phyloP scores from a whole-genome alignment of 2,888 invertebrate species.

The Luperina nickerlii region DNA sequence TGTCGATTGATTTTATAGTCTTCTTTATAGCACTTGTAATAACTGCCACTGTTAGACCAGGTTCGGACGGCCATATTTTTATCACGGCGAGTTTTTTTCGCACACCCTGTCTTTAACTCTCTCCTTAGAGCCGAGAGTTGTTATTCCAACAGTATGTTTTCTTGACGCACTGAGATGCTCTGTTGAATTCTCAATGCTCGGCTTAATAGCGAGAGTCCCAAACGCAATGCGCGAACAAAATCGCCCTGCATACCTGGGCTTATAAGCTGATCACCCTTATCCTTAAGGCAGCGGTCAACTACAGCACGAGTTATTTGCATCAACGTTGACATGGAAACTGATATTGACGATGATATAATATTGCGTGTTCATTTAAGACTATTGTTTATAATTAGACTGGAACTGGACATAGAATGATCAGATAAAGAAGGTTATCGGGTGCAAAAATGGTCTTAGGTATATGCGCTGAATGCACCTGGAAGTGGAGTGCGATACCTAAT shows the following conservation, averaged over 20 bases:
- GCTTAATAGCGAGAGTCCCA: not conserved
- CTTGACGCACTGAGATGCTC: not conserved
- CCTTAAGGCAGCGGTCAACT: conserved; percentile 10
- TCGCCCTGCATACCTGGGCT: not conserved
- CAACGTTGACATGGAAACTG: conserved; percentile 33
- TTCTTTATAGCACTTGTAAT: conserved; percentile 49
- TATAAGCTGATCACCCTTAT: conserved; percentile 18
- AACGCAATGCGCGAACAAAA: not conserved
- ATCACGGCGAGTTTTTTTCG: not conserved
- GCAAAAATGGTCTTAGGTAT: not conserved
- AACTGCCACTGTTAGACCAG: conserved; percentile 25
- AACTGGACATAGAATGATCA: not conserved
- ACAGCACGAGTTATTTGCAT: conserved; percentile 2
- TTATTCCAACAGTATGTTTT: not conserved
- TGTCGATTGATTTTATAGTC: conserved; percentile 49
- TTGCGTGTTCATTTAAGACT: conserved; percentile 11
- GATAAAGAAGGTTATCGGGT: conserved; percentile 7
- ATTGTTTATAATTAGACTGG: conserved; percentile 10
- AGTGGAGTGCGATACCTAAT: not conserved
- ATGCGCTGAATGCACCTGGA: not conserved
- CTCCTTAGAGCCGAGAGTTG: not conserved
- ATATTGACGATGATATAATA: conserved; percentile 20
- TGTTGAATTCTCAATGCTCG: not conserved
- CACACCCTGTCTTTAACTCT: not conserved
- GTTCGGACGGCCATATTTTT: not conserved